A percentile compares a stretch with the other conserved stretches of the same genome.
phyloP scores from a whole-genome alignment of 1,140 invertebrate species.

The Drosophila oshimai region DNA sequence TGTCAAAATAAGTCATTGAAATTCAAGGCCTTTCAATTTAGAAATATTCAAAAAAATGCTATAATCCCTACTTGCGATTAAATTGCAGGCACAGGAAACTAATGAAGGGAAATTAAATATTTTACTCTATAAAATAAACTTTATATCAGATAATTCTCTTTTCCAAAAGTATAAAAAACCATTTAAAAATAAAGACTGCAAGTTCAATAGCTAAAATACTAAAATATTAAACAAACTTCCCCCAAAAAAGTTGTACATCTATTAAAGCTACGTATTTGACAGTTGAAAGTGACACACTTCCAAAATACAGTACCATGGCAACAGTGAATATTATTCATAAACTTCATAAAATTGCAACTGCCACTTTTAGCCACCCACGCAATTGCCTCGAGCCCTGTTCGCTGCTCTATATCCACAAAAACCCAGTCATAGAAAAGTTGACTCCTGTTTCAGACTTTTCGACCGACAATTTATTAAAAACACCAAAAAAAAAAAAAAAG shows the following conservation, averaged over 20 bases:
- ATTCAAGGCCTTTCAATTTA: too few species aligned
- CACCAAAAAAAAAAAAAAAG: conserved; percentile 8
- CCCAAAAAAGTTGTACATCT: background rate
- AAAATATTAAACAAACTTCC: too few species aligned
- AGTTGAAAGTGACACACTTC: background rate
- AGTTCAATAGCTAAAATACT: too few species aligned
- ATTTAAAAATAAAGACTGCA: too few species aligned
- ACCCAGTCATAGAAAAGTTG: conserved; percentile 29
- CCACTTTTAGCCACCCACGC: conserved; percentile 10
- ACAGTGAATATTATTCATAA: background rate
- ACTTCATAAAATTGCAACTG: conserved; percentile 27
- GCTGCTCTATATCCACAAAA: background rate
- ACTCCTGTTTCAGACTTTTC: conserved; percentile 40
- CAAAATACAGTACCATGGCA: background rate
- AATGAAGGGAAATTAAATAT: too few species aligned
- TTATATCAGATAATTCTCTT: too few species aligned
- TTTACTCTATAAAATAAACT: too few species aligned
- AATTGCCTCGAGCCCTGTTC: conserved; percentile 10
- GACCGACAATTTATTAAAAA: conserved; percentile 32
- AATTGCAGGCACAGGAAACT: too few species aligned
- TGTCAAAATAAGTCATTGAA: too few species aligned
- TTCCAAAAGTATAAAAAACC: too few species aligned
- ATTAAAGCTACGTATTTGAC: background rate
- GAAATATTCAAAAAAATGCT: too few species aligned
- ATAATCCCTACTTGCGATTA: too few species aligned